Percentiles rank a stretch among this genome's conserved stretches.
Evolutionary conservation across 1,140 invertebrate species (phyloP).

Genomic region (Charaxes varanes): DNA sequence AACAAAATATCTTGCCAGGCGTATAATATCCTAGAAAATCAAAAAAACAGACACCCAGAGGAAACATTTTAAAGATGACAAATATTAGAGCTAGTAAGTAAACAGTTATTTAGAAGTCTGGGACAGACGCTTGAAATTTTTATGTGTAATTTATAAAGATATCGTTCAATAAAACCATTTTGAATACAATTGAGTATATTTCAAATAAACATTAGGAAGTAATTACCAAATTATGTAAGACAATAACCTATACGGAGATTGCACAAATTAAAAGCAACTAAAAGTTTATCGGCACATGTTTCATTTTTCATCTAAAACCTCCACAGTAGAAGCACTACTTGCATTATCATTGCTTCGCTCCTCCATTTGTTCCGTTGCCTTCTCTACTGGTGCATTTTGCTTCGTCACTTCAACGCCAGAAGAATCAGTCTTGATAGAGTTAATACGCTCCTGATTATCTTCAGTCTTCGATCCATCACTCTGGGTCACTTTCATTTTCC

Average conservation of each 20-base stretch:
- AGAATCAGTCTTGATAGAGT: conserved; percentile 49
- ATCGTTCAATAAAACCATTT: conserved; percentile 6
- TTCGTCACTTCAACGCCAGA: conserved; percentile 23
- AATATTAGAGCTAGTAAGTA: too few relatives aligned
- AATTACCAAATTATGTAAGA: conserved; percentile 3
- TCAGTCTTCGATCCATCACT: conserved; percentile 24
- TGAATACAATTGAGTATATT: conserved; percentile 10
- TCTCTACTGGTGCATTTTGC: conserved; percentile 23
- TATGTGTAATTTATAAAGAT: too few relatives aligned
- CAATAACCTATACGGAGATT: conserved; percentile 12
- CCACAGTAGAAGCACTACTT: conserved; percentile 60
- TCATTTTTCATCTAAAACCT: conserved; percentile 64
- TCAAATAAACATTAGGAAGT: conserved; percentile 6
- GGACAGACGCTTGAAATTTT: too few relatives aligned
- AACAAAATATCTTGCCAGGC: too few relatives aligned
- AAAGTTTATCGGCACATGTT: conserved; percentile 13
- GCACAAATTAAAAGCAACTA: conserved; percentile 1
- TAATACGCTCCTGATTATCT: conserved; percentile 38
- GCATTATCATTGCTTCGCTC: conserved; percentile 51
- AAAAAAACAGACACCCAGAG: too few relatives aligned
- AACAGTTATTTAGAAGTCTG: too few relatives aligned
- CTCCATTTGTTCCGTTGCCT: conserved; percentile 26
- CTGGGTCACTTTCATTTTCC: conserved; percentile 57
- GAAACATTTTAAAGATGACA: too few relatives aligned
- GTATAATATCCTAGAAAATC: too few relatives aligned